Evolutionary conservation across 2,113 vertebrate genomes (phyloP), one percentile per base, ranked within the genome.

Genomic region (Pangasianodon hypophthalmus): DNA sequence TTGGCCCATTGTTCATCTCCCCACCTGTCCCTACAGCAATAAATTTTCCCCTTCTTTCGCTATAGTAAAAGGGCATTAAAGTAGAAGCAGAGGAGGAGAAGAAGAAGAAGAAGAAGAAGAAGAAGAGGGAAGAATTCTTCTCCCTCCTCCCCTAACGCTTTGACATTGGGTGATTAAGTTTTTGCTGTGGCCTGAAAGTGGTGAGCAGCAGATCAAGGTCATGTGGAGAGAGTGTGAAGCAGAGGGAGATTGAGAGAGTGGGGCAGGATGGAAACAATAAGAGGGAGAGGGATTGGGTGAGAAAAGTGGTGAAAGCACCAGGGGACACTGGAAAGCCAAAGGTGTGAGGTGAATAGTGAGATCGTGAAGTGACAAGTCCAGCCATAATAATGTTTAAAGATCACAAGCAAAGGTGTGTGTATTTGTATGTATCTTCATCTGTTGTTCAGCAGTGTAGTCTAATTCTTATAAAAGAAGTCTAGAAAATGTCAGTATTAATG

Each of bases 1-100:
- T 96, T 96, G 95, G 94, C 91, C 96, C 95, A 96, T 97, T 97
- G 96, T 97, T 97, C 96, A 97, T 97, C 96, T 96, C 94, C 82
- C 94, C 96, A 96, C 95, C 96, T 97, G 96, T 97, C 96, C 94
- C 95, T 94, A 92, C 94, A 96, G 94, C 96, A 93, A 96, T 97
- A 96, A 95, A 97, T 97, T 90, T 86, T 16, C 87, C 77, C 60
- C 58, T 85, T 84, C 58, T 77, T 54, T 48, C 56, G 1, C 85
- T 73, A 87, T 77, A 21, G 87, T 69, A 87, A 97, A 85, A 96
- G 93, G 94, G 95, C 94, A 96, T 94, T 96, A 97, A 96, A 96
- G 94, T 96, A 96, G 93, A 96, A 95, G 95, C 89, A 54, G 58
- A 85, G 56, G 44, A 54, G 86, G 50, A 75, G 87, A 71, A 87